Evolutionary conservation across 2,797 vertebrate species (phyloP), one percentile per base, ranked within the genome.

Genomic region (Leuciscus waleckii): DNA sequence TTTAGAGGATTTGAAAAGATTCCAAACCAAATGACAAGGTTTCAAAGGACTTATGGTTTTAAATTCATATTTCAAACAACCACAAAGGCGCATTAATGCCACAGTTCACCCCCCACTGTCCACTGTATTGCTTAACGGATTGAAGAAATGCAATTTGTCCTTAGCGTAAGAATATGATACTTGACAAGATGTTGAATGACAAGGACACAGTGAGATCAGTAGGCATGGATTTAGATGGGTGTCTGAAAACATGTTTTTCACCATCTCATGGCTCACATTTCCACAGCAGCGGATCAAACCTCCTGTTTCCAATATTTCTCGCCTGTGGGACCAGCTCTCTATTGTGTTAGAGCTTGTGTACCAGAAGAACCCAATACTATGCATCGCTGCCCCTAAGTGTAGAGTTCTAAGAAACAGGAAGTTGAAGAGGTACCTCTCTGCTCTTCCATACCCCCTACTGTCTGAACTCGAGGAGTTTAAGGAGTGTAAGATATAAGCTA

Each of bases 401-500:
- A 61, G 11, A 23, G 61, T 86, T 90, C 80, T 83, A 58, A 77
- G 26, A 73, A 58, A 79, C 67, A 56, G 71, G 37, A 75, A 14
- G 78, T 78, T n/a, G 76, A 89, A 83, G 77, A 79, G 70, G 82
- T 83, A 85, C 69, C 61, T 81, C 86, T 82, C 46, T 58, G 35
- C 71, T 77, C 65, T 77, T 69, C 54, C 63, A 77, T 81, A 61
- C 85, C 79, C 65, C 81, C 77, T 76, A 80, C 84, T 68, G 58
- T 81, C 87, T 74, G 23, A 29, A 67, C 16, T 76, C 76, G 71
- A 88, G 85, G 82, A 69, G 63, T 90, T 84, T 8, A 29, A 89
- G 88, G 78, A 68, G 58, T 90, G 79, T 9, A 49, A 93, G 88
- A 86, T 88, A 85, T 91, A 49, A 93, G 88, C 86, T 88, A 85